Conservation (phyloP, 2,888 invertebrate species). For the Acleris cristana region DNA sequence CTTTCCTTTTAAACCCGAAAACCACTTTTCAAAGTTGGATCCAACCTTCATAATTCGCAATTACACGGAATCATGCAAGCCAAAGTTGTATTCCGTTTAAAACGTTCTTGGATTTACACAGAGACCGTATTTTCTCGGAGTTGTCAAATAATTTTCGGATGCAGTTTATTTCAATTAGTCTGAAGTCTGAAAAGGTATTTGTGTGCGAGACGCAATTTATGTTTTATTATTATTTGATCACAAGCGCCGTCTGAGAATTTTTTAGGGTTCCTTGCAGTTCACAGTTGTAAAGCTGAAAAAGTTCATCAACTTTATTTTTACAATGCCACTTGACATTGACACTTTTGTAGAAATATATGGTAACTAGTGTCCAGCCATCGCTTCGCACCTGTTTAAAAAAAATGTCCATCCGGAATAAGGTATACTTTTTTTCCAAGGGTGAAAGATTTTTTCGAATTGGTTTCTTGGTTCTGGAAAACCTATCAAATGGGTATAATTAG, state of each 20-base stretch:
- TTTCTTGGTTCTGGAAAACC: too few relatives aligned
- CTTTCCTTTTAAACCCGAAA: background rate
- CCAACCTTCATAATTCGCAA: conserved; percentile 16
- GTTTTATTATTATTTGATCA: conserved; percentile 50
- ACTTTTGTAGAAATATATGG: too few relatives aligned
- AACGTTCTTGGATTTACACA: conserved; percentile 8
- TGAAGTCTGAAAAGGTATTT: conserved; percentile 54
- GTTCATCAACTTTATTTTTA: too few relatives aligned
- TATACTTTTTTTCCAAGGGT: too few relatives aligned
- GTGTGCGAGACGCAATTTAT: conserved; percentile 59
- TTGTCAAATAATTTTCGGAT: conserved; percentile 48
- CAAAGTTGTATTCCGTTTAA: conserved; percentile 7
- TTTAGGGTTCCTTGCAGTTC: conserved; percentile 31
- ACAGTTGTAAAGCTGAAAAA: too few relatives aligned
- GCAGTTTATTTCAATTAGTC: conserved; percentile 68
- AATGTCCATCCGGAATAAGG: too few relatives aligned
- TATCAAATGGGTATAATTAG: too few relatives aligned
- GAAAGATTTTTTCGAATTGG: too few relatives aligned
- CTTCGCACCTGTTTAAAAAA: too few relatives aligned
- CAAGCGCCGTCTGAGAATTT: conserved; percentile 43
- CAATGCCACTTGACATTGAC: too few relatives aligned
- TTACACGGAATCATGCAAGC: background rate
- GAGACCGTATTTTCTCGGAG: conserved; percentile 18
- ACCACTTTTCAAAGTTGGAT: background rate
- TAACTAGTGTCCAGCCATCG: too few relatives aligned